Conservation (phyloP, 2,797 vertebrate species). For the Zonotrichia albicollis region DNA sequence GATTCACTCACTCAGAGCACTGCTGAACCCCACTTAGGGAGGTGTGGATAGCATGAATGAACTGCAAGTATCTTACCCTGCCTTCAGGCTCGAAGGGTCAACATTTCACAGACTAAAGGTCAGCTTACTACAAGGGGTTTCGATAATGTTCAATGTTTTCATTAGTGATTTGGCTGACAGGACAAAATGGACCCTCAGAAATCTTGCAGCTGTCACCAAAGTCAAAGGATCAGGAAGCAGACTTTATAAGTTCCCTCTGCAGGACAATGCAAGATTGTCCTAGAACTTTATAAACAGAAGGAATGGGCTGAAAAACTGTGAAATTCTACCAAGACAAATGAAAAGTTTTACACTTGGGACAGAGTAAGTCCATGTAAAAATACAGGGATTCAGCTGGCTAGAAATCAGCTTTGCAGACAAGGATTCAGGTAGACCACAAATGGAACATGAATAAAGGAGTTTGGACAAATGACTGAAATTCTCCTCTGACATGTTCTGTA, state of each 20-base stretch:
- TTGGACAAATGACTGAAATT: neutral
- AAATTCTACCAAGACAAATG: neutral
- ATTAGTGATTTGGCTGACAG: neutral
- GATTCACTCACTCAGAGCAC: neutral
- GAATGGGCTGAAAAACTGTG: neutral
- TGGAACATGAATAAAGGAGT: neutral
- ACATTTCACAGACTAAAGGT: neutral
- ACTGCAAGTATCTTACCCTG: neutral
- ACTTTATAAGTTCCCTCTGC: neutral
- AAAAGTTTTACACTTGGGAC: neutral
- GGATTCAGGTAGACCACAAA: neutral
- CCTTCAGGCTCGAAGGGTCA: neutral
- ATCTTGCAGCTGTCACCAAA: neutral
- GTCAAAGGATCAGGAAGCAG: neutral
- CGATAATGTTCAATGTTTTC: neutral
- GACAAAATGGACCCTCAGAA: neutral
- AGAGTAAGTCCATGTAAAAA: neutral
- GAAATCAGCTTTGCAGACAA: neutral
- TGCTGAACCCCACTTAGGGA: neutral
- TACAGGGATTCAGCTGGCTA: neutral
- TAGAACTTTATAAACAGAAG: neutral
- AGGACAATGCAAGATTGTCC: neutral
- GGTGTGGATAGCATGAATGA: neutral
- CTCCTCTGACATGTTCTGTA: neutral
- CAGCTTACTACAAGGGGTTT: neutral